Percentiles rank a stretch among this genome's conserved stretches.
phyloP scores from a whole-genome alignment of 2,888 invertebrate species.

The Dasysyrphus tricinctus region DNA sequence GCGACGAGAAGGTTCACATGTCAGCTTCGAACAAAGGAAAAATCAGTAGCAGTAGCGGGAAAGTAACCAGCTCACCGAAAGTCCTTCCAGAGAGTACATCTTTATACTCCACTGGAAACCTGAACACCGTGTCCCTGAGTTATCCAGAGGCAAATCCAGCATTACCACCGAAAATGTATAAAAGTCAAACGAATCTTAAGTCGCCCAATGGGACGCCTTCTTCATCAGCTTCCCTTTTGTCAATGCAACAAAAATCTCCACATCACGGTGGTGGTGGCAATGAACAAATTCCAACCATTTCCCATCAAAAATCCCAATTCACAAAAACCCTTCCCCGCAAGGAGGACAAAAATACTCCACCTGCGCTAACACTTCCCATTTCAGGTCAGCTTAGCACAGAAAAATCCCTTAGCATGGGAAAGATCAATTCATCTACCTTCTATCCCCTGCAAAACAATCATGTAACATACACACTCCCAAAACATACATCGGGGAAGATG shows the following conservation, averaged over 20 bases:
- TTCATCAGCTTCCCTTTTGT: conserved; percentile 69
- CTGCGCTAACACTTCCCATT: conserved; percentile 80
- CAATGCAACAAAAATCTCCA: conserved; percentile 71
- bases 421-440: conserved; percentile 83
- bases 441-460: conserved; percentile 82
- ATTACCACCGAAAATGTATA: conserved; percentile 84
- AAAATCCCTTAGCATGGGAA: conserved; percentile 77
- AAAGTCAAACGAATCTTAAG: conserved; percentile 83
- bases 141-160: conserved; percentile 80
- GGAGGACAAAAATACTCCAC: conserved; percentile 78
- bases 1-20: conserved; percentile 64
- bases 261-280: conserved; percentile 34
- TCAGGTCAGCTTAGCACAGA: conserved; percentile 62
- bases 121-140: conserved; percentile 74
- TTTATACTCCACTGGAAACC: conserved; percentile 63
- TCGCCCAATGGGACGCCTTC: conserved; percentile 63
- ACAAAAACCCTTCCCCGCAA: conserved; percentile 77
- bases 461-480: conserved; percentile 83
- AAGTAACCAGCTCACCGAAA: conserved; percentile 61
- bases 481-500: conserved; percentile 82
- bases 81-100: conserved; percentile 67
- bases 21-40: conserved; percentile 60
- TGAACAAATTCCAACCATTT: conserved; percentile 70
- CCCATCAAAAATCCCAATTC: conserved; percentile 75
- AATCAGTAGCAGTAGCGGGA: conserved; percentile 72